A percentile compares a stretch with the other conserved stretches of the same genome.
These are phyloP conservation scores for Bugulina stolonifera DNA, from an alignment of 2,888 invertebrate species.

Conservation along the genomic window DNA sequence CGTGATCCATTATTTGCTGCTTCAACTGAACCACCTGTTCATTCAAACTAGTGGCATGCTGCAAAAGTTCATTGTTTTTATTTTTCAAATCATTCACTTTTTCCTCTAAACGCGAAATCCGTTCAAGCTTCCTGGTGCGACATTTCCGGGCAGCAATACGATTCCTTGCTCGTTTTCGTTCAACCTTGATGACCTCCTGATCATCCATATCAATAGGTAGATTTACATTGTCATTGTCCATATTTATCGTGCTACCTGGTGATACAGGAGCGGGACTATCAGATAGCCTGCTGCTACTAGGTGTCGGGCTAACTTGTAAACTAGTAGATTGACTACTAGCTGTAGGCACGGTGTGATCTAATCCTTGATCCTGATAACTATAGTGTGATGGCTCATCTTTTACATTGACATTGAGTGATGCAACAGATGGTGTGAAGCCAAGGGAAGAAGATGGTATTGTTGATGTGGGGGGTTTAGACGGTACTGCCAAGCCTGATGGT, in stretches of 20 bases:
- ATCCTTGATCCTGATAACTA: background rate
- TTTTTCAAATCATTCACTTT: constrained; percentile 80
- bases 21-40: constrained; percentile 85
- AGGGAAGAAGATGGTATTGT: background rate
- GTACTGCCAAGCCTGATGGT: background rate
- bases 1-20: constrained; percentile 88
- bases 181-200: constrained; percentile 85
- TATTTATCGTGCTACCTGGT: constrained; percentile 4
- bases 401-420: background rate
- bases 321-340: constrained; percentile 1
- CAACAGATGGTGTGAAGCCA: background rate
- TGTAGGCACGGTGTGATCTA: constrained; percentile 15
- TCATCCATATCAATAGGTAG: constrained; percentile 82
- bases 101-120: constrained; percentile 83
- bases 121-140: constrained; percentile 81
- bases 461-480: background rate
- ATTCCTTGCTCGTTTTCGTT: constrained; percentile 84
- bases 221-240: background rate
- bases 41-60: constrained; percentile 75
- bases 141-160: constrained; percentile 92
- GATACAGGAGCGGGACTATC: constrained; percentile 5
- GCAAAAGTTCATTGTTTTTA: constrained; percentile 76
- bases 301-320: constrained; percentile 8
- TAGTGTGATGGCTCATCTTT: constrained; percentile 16
- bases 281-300: background rate